Conservation (phyloP, 2,888 invertebrate species). For the Scaptomyza tumidula region DNA sequence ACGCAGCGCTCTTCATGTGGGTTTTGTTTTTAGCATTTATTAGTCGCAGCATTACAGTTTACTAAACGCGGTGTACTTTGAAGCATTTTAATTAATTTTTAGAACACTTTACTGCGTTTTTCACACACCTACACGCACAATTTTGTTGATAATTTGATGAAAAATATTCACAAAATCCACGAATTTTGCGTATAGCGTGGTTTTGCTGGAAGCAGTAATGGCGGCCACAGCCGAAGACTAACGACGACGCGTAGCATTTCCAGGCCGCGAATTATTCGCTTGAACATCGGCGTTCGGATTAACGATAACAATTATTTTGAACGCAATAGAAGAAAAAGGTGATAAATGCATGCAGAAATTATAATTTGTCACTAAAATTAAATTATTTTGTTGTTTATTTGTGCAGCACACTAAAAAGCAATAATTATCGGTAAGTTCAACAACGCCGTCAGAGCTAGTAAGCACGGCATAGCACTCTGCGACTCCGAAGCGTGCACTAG, state of each 20-base stretch:
- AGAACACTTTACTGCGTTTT: slow-evolving; percentile 65
- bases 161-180: slow-evolving; percentile 72
- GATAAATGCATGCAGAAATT: slow-evolving; percentile 29
- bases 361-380: neutral
- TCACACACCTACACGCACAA: slow-evolving; percentile 62
- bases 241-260: slow-evolving; percentile 66
- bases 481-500: slow-evolving; percentile 56
- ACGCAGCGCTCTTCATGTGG: slow-evolving; percentile 69
- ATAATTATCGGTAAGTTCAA: slow-evolving; percentile 18
- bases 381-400: slow-evolving; percentile 18
- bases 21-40: slow-evolving; percentile 71
- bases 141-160: slow-evolving; percentile 76
- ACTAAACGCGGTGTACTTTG: slow-evolving; percentile 24
- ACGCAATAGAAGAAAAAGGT: slow-evolving; percentile 4
- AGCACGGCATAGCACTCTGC: slow-evolving; percentile 60
- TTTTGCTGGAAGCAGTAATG: slow-evolving; percentile 90
- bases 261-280: slow-evolving; percentile 51
- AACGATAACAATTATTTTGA: slow-evolving; percentile 22
- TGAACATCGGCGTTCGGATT: slow-evolving; percentile 38
- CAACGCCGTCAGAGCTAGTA: slow-evolving; percentile 55
- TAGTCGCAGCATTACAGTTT: slow-evolving; percentile 14
- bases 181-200: slow-evolving; percentile 82
- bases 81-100: slow-evolving; percentile 49
- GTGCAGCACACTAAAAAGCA: slow-evolving; percentile 25
- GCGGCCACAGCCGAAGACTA: slow-evolving; percentile 86